These are phyloP conservation scores for Drosophila ohnishii DNA, from an alignment of 1,140 invertebrate genomes.

Conservation along the genomic window DNA sequence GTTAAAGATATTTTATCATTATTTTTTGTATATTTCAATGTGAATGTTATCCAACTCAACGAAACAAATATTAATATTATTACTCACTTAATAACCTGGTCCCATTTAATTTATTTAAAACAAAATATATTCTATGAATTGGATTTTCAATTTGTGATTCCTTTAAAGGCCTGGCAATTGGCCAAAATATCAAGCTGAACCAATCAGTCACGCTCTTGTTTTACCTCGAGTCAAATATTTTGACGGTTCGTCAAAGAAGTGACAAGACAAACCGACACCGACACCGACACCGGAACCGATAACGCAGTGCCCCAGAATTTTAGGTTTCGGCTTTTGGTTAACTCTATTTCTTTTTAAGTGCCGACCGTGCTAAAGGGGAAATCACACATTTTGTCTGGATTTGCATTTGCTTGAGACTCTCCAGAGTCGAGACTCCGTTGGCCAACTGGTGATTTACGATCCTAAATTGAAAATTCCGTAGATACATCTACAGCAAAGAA, in stretches of 20 bases:
- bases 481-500: constrained; percentile 2
- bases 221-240: constrained; percentile 57
- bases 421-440: constrained; percentile 2
- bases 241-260: constrained; percentile 58
- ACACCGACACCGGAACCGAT: constrained; percentile 58
- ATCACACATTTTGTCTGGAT: constrained; percentile 76
- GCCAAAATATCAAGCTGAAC: background rate
- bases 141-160: background rate
- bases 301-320: constrained; percentile 54
- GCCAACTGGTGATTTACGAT: constrained; percentile 55
- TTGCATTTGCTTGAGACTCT: constrained; percentile 73
- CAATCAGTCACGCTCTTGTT: constrained; percentile 36
- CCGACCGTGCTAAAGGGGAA: constrained; percentile 60
- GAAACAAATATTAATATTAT: background rate
- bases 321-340: constrained; percentile 22
- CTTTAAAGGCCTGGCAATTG: background rate
- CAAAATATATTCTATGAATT: background rate
- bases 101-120: background rate
- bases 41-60: background rate
- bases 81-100: background rate
- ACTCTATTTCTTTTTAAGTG: constrained; percentile 44
- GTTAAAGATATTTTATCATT: background rate
- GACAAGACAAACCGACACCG: constrained; percentile 11
- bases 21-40: background rate
- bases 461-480: constrained; percentile 9